Conservation (phyloP, 2,113 vertebrate species). For the Sisor rabdophorus region DNA sequence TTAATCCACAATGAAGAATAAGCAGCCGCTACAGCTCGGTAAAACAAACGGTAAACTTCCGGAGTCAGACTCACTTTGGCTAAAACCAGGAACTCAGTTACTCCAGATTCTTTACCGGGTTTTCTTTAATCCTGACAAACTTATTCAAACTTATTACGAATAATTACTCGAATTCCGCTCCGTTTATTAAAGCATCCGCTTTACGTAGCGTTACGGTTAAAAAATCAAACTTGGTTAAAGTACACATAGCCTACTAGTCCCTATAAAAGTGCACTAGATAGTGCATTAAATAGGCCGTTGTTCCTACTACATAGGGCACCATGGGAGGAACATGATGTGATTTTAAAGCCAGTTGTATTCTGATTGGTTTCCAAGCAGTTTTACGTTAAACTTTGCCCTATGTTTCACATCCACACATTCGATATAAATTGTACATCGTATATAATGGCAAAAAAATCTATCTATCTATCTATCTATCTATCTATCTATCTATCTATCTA, state of each 20-base stretch:
- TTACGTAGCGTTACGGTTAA: not conserved
- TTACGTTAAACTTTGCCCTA: not conserved
- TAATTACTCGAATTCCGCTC: not conserved
- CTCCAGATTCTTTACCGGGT: not conserved
- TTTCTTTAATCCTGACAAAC: no score
- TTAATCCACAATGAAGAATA: not conserved
- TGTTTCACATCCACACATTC: conserved; percentile 42
- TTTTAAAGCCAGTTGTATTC: conserved; percentile 9
- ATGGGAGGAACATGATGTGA: not conserved
- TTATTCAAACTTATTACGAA: no score
- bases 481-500: not conserved
- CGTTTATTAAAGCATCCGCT: not conserved
- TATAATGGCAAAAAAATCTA: no score
- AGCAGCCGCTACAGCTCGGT: not conserved
- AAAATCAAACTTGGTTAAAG: not conserved
- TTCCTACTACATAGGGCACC: not conserved
- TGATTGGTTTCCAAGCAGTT: conserved; percentile 41
- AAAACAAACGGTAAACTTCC: not conserved
- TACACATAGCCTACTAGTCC: not conserved
- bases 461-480: not conserved
- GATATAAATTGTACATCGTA: no score
- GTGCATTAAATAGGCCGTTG: not conserved
- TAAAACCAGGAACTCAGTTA: not conserved
- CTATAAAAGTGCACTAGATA: not conserved
- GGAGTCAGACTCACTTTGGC: not conserved